phyloP scores from a whole-genome alignment of 2,797 vertebrate species.

The Phoebastria nigripes region DNA sequence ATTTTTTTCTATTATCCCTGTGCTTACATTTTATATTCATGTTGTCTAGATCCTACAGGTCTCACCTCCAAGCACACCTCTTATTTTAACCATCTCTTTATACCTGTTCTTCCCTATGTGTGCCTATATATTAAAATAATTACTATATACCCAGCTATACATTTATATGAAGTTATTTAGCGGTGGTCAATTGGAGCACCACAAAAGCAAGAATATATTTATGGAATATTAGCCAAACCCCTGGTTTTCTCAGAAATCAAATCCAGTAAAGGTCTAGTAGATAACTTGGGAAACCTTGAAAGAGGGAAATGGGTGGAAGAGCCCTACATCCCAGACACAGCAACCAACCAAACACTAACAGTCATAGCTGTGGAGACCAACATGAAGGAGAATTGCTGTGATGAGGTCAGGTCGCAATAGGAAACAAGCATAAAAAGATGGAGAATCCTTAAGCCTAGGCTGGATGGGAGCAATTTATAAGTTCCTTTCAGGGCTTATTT shows the following conservation, averaged over 20 bases:
- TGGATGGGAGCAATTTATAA: background rate
- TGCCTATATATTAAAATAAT: background rate
- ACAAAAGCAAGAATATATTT: background rate
- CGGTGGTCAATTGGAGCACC: background rate
- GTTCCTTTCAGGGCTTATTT: background rate
- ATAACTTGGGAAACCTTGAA: background rate
- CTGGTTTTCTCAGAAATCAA: background rate
- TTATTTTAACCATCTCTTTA: background rate
- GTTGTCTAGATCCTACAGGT: background rate
- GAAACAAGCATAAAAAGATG: background rate
- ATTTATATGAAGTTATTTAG: background rate
- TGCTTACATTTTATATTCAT: conserved; percentile 47
- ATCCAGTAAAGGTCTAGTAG: background rate
- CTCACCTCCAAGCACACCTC: background rate
- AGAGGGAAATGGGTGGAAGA: background rate
- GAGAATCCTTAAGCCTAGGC: background rate
- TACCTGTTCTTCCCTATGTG: background rate
- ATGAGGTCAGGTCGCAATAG: background rate
- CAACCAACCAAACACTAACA: background rate
- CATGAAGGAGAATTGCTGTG: background rate
- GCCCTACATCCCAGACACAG: background rate
- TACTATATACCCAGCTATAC: background rate
- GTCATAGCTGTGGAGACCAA: background rate
- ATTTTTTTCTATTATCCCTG: conserved; percentile 38
- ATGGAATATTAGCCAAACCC: background rate